Percentiles rank a stretch among this genome's conserved stretches.
Conservation (phyloP, 2,113 vertebrate species). For the Typhlomys cinereus region DNA sequence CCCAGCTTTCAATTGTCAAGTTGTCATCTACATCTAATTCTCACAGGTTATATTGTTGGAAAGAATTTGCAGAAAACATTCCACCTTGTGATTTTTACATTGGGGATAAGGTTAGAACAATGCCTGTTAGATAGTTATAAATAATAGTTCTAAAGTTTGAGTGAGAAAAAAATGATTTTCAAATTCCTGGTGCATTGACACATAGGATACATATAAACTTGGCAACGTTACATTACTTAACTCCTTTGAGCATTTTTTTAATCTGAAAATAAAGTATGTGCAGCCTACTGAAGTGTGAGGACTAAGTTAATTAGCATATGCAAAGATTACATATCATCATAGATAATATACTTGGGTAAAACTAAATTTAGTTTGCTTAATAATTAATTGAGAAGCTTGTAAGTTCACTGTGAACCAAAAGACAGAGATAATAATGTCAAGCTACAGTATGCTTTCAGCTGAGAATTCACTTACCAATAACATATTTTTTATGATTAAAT, state of each 20-base stretch:
- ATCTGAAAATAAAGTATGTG: neutral
- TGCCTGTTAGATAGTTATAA: neutral
- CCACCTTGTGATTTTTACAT: too few species aligned
- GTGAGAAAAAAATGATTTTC: slow-evolving; percentile 15
- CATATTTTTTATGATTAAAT: slow-evolving; percentile 12
- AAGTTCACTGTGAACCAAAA: neutral
- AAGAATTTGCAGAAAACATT: too few species aligned
- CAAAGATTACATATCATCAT: neutral
- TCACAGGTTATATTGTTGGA: too few species aligned
- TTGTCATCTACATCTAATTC: too few species aligned
- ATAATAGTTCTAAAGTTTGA: neutral
- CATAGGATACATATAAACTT: neutral
- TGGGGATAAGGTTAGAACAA: neutral
- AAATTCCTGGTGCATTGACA: neutral
- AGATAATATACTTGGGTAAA: neutral
- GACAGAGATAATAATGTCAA: neutral
- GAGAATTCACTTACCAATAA: neutral
- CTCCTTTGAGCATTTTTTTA: neutral
- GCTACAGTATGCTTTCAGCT: neutral
- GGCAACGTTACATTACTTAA: neutral
- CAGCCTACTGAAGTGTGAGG: neutral
- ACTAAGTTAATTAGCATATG: neutral
- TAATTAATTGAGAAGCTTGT: neutral
- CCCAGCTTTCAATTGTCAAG: too few species aligned
- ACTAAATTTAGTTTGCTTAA: neutral